A percentile compares a stretch with the other conserved stretches of the same genome.
phyloP scores from a whole-genome alignment of 2,113 vertebrate species.

The Melanerpes formicivorus region DNA sequence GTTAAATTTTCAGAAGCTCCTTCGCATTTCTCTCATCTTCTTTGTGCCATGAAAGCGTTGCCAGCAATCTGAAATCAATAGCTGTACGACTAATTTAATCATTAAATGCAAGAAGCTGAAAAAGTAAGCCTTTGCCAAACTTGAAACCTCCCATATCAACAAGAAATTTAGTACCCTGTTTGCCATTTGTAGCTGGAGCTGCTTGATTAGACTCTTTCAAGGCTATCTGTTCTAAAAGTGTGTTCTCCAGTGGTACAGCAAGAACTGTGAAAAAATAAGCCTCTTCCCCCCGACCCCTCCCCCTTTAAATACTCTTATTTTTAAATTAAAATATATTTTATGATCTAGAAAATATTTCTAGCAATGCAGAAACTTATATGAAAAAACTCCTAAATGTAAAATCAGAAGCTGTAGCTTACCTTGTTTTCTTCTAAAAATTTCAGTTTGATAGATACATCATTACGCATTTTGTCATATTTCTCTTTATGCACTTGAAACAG shows the following conservation, averaged over 20 bases:
- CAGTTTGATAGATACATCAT: conserved; percentile 91
- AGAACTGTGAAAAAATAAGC: not conserved
- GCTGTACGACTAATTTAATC: not conserved
- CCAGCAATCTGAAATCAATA: not conserved
- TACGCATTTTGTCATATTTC: conserved; percentile 96
- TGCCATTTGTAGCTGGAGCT: not conserved
- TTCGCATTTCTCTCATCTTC: not conserved
- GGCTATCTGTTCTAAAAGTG: not conserved
- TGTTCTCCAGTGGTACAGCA: not conserved
- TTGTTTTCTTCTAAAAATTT: conserved; percentile 99
- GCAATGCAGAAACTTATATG: not conserved
- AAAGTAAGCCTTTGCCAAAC: not conserved
- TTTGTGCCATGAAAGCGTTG: not conserved
- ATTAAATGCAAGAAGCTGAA: not conserved
- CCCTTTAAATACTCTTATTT: not conserved
- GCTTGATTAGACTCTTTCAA: not conserved
- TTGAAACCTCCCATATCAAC: not conserved
- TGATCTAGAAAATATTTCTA: not conserved
- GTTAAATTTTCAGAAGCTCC: not conserved
- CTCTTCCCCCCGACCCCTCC: not conserved
- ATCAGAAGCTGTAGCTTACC: conserved; percentile 72
- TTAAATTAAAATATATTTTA: not conserved
- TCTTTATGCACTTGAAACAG: conserved; percentile 93
- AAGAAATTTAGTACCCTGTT: not conserved
- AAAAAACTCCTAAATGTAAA: not conserved